Evolutionary conservation across 2,113 vertebrate species (phyloP).

Genomic region (Sebastes schlegelii): DNA sequence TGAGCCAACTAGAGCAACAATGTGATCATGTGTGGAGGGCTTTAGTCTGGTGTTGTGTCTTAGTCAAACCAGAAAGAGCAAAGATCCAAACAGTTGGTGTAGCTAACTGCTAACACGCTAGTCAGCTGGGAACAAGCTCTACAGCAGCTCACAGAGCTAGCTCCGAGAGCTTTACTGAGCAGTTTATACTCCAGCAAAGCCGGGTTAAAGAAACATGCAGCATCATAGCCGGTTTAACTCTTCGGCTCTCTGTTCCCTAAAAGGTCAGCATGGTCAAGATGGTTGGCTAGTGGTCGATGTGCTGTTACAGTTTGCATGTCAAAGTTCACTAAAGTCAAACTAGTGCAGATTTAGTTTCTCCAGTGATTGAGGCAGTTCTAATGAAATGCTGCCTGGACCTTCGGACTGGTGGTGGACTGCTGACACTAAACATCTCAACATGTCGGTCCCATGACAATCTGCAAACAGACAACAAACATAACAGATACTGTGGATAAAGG

Average conservation of each 20-base stretch:
- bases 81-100: too few relatives aligned
- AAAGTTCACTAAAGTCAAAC: too few relatives aligned
- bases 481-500: neutral
- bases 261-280: neutral
- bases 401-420: neutral
- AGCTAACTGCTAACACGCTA: neutral
- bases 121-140: neutral
- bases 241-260: neutral
- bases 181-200: neutral
- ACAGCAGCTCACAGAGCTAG: too few relatives aligned
- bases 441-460: neutral
- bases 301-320: too few relatives aligned
- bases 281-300: neutral
- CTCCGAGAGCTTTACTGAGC: neutral
- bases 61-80: too few relatives aligned
- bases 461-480: too few relatives aligned
- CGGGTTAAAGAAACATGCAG: neutral
- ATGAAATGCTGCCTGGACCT: too few relatives aligned
- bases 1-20: too few relatives aligned
- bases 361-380: neutral
- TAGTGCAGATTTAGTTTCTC: neutral
- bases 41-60: too few relatives aligned
- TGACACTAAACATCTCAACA: neutral
- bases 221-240: too few relatives aligned
- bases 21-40: neutral